Conservation (phyloP, 2,888 invertebrate genomes). For the Luperina nickerlii region DNA sequence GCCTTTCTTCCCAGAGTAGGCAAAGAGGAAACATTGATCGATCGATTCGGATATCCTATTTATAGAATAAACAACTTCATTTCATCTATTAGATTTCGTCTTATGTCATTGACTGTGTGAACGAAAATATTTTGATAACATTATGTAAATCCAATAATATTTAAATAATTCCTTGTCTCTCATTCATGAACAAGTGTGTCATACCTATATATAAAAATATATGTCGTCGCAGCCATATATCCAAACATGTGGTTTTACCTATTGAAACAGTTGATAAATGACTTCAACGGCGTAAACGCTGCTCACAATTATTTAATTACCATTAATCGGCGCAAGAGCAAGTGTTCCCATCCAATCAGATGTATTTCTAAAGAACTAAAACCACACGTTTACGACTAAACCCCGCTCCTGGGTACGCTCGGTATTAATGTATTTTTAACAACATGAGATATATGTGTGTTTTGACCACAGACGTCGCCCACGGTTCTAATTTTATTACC, state of each 20-base stretch:
- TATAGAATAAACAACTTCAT: too few species aligned
- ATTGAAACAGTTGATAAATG: slow-evolving; percentile 11
- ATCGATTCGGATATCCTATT: too few species aligned
- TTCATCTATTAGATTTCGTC: not conserved
- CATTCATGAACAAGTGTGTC: slow-evolving; percentile 1
- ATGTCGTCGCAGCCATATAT: not conserved
- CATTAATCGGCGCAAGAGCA: slow-evolving; percentile 32
- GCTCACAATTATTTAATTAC: slow-evolving; percentile 50
- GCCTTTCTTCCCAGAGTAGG: not conserved
- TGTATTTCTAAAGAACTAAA: slow-evolving; percentile 42
- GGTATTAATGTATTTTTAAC: slow-evolving; percentile 66
- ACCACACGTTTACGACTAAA: slow-evolving; percentile 52
- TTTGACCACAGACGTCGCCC: slow-evolving; percentile 64
- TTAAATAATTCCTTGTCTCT: not conserved
- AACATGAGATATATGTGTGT: slow-evolving; percentile 64
- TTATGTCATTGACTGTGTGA: not conserved
- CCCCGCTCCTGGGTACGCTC: slow-evolving; percentile 56
- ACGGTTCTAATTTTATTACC: slow-evolving; percentile 63
- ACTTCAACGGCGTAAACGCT: slow-evolving; percentile 20
- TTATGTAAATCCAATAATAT: not conserved
- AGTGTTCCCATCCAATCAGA: slow-evolving; percentile 40
- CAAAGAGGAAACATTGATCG: too few species aligned
- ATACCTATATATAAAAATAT: not conserved
- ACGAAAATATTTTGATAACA: not conserved
- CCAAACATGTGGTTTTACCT: not conserved